Percentiles rank a stretch among this genome's conserved stretches.
Conservation (phyloP, 2,797 vertebrate species). For the Mus spretus region DNA sequence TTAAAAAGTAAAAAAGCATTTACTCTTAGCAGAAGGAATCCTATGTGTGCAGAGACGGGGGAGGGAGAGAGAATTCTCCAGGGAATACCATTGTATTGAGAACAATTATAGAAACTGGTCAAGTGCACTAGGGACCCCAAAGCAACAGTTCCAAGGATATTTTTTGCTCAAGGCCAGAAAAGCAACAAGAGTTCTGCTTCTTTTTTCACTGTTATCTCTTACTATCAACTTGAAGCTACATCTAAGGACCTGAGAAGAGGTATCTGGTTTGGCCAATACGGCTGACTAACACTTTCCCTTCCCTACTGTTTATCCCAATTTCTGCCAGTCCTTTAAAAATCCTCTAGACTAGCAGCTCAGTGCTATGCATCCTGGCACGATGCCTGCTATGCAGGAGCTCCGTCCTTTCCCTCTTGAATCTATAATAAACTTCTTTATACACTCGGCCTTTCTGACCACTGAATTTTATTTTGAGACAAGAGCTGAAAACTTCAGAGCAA, state of each 20-base stretch:
- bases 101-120: background rate
- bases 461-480: background rate
- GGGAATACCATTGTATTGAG: background rate
- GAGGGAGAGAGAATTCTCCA: background rate
- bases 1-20: constrained; percentile 40
- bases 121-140: background rate
- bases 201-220: background rate
- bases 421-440: background rate
- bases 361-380: background rate
- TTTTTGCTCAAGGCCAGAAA: background rate
- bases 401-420: background rate
- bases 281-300: background rate
- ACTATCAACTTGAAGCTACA: background rate
- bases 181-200: background rate
- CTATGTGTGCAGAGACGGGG: background rate
- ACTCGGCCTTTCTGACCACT: background rate
- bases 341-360: background rate
- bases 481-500: background rate
- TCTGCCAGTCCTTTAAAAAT: background rate
- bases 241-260: background rate
- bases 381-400: background rate
- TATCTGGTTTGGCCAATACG: background rate
- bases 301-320: background rate
- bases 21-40: constrained; percentile 37
- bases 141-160: background rate